Evolutionary conservation across 1,140 invertebrate genomes (phyloP).

Genomic region (Bombus waltoni): DNA sequence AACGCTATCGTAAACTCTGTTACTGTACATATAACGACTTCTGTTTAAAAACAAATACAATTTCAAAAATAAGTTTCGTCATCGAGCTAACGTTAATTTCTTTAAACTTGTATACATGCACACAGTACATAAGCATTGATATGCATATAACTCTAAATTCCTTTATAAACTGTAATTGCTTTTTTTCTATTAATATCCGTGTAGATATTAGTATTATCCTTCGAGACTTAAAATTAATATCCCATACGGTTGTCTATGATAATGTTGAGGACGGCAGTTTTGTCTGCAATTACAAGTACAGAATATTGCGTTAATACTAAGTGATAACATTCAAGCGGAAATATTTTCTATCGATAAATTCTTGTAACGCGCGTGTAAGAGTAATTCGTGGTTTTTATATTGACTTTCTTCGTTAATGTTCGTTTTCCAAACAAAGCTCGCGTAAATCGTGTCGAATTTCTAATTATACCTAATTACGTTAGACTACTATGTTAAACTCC

Average conservation of each 20-base stretch:
- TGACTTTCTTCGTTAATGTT: no score
- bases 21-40: conserved; percentile 64
- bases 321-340: conserved; percentile 1
- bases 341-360: conserved; percentile 29
- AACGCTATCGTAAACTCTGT: conserved; percentile 42
- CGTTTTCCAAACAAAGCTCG: background rate
- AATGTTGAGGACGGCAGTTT: conserved; percentile 77
- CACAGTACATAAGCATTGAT: conserved; percentile 41
- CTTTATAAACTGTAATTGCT: conserved; percentile 50
- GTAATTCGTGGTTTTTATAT: background rate
- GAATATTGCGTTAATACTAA: conserved; percentile 65
- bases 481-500: accelerated
- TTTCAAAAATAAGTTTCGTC: conserved; percentile 31
- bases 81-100: background rate
- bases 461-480: background rate
- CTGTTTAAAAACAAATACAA: conserved; percentile 20
- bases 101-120: conserved; percentile 26
- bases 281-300: conserved; percentile 75
- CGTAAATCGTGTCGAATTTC: background rate
- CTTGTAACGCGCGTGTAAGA: no score
- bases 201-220: conserved; percentile 36
- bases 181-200: conserved; percentile 32
- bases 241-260: conserved; percentile 78
- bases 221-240: conserved; percentile 70
- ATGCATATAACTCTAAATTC: conserved; percentile 52